Base-by-base conservation (phyloP, 2,113 vertebrate species). In the Alligator mississippiensis region DNA sequence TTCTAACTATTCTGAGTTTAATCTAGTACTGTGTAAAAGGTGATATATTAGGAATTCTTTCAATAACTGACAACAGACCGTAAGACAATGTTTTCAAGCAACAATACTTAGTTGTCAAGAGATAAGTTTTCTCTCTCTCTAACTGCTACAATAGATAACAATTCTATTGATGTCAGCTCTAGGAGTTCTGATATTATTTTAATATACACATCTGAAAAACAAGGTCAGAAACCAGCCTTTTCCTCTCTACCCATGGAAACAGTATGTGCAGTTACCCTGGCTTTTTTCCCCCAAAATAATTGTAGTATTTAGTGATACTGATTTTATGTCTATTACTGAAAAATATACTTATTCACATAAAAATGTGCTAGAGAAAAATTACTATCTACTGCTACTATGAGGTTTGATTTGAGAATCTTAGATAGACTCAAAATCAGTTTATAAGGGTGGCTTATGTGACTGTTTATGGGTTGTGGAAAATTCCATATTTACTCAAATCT, bases 1-100 rank as follows among this genome's bases (percentile, higher is more conserved):
- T 97, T 96, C 88, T 80, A 34, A 77, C 89, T 88, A 30, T 62
- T 88, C 88, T 8, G 27, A 87, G 58, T 77, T 88, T 82, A 94
- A 84, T 70, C 79, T n/a, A 61, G 79, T 58, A 7, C 1, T 11
- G 34, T 0, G 2, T 87, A 93, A 94, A 80, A 93, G 84, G 75
- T 55, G 93, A 63, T 18, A 90, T 27, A 14, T 70, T 87, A 79
- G 5, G 87, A 94, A 79, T 4, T 9, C 88, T 91, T 80, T 88
- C 10, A 81, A 88, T 80, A 92, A 62, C 95, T 70, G 27, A 76
- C 75, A 30, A 66, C 80, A 24, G 70, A 54, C 66, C 34, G 63
- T 90, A 21, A 89, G 59, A 86, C 74, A 0, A 18, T 38, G 38
- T 38, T 38, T 38, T 38, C 80, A 94, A 92, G 77, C 14, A 5